Evolutionary conservation across 2,888 invertebrate genomes (phyloP).

Genomic region (Macaria liturata): DNA sequence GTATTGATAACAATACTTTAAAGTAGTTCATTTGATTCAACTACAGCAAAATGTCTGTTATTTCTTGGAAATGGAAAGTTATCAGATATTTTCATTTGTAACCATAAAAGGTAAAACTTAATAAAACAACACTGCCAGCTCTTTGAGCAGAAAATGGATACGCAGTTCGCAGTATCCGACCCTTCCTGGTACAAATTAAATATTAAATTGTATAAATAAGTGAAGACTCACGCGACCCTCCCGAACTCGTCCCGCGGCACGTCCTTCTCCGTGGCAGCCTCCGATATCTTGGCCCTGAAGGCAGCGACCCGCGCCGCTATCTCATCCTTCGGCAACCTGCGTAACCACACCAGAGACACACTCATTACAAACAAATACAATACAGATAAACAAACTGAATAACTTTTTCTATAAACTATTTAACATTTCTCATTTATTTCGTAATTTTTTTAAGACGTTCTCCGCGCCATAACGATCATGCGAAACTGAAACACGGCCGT

Average conservation of each 20-base stretch:
- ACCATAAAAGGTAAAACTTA: too few relatives aligned
- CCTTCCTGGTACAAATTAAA: background rate
- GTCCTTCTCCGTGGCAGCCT: slow-evolving; percentile 81
- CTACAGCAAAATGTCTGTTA: too few relatives aligned
- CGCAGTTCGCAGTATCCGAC: too few relatives aligned
- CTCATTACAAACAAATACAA: slow-evolving; percentile 53
- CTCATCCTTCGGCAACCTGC: slow-evolving; percentile 92
- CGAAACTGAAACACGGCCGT: slow-evolving; percentile 53
- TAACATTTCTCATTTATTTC: background rate
- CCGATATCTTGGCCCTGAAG: slow-evolving; percentile 93
- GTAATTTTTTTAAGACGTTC: slow-evolving; percentile 24
- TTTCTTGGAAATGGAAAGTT: too few relatives aligned
- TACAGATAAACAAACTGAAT: too few relatives aligned
- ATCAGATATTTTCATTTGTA: too few relatives aligned
- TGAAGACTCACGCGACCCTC: slow-evolving; percentile 85
- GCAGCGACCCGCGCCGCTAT: slow-evolving; percentile 93
- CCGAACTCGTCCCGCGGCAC: slow-evolving; percentile 92
- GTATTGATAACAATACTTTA: too few relatives aligned
- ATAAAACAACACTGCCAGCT: too few relatives aligned
- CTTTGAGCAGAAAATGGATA: too few relatives aligned
- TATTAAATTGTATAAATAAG: slow-evolving; percentile 17
- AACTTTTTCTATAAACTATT: background rate
- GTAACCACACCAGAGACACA: slow-evolving; percentile 77
- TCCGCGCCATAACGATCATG: slow-evolving; percentile 48
- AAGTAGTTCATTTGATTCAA: too few relatives aligned